phyloP scores from a whole-genome alignment of 92 coral and sea anemone species.

The Actinostola sp. region DNA sequence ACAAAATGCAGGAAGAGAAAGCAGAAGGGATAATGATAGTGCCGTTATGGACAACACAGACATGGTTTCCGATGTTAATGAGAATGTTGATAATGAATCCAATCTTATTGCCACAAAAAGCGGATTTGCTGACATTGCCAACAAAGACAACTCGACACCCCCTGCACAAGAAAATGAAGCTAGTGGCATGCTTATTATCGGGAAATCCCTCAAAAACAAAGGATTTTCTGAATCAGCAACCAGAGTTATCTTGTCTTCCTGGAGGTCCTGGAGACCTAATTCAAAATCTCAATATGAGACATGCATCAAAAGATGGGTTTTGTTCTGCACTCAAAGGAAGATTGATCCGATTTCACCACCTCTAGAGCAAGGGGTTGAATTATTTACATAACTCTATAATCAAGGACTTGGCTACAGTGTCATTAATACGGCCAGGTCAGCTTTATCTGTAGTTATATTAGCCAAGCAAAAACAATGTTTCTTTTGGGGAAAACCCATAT shows the following conservation, averaged over 20 bases:
- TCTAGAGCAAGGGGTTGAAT: conserved; percentile 44
- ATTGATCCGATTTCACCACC: conserved; percentile 46
- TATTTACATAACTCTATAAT: conserved; percentile 38
- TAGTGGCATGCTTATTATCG: conserved; percentile 39
- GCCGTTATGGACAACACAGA: no score
- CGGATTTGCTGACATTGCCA: conserved; percentile 38
- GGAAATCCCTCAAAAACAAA: conserved; percentile 36
- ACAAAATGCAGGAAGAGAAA: no score
- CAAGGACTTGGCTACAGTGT: conserved; percentile 33
- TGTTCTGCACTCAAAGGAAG: conserved; percentile 59
- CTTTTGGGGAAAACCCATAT: conserved; percentile 42
- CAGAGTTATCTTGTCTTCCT: conserved; percentile 32
- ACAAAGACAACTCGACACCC: conserved; percentile 41
- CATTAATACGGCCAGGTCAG: conserved; percentile 49
- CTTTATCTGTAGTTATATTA: conserved; percentile 40
- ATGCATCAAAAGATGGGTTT: conserved; percentile 46
- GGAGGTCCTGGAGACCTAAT: conserved; percentile 36
- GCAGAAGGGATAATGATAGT: no score
- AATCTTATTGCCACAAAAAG: conserved; percentile 33
- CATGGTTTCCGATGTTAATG: no score
- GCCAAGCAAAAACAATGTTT: not conserved
- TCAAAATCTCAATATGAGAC: conserved; percentile 56
- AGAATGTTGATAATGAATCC: no score
- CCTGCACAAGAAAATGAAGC: conserved; percentile 43
- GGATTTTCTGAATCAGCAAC: conserved; percentile 43